Evolutionary conservation across 2,888 invertebrate genomes (phyloP).

Genomic region (Belgica antarctica): DNA sequence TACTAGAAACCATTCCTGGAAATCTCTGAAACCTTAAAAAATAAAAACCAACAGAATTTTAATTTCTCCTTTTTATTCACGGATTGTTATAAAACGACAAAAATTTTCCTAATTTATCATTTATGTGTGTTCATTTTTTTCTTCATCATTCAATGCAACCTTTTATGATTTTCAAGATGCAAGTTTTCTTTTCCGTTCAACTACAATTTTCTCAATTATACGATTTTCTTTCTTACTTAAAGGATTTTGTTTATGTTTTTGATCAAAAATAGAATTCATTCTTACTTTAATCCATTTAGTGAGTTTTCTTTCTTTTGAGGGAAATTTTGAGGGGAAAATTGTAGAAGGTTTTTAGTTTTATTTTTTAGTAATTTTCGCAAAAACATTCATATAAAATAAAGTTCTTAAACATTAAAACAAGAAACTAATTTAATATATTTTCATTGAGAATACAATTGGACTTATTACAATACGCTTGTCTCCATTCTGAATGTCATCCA

Average conservation of each 20-base stretch:
- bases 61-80: constrained; percentile 32
- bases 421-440: constrained; percentile 12
- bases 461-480: constrained; percentile 4
- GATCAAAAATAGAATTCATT: constrained; percentile 30
- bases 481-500: neutral
- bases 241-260: neutral
- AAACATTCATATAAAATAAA: constrained; percentile 34
- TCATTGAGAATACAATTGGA: constrained; percentile 16
- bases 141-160: constrained; percentile 35
- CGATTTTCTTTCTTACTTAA: constrained; percentile 15
- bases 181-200: neutral
- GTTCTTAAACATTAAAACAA: constrained; percentile 27
- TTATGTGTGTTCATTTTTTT: neutral
- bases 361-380: neutral
- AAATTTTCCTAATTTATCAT: constrained; percentile 41
- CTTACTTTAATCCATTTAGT: neutral
- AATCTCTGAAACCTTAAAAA: neutral
- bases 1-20: too few relatives aligned
- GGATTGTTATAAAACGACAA: constrained; percentile 42
- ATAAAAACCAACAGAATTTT: constrained; percentile 3
- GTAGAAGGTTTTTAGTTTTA: neutral
- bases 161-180: neutral
- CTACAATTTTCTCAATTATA: constrained; percentile 5
- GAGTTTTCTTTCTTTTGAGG: neutral
- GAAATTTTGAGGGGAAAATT: constrained; percentile 8